Conservation (phyloP, 2,113 vertebrate species). For the Gallinago media region DNA sequence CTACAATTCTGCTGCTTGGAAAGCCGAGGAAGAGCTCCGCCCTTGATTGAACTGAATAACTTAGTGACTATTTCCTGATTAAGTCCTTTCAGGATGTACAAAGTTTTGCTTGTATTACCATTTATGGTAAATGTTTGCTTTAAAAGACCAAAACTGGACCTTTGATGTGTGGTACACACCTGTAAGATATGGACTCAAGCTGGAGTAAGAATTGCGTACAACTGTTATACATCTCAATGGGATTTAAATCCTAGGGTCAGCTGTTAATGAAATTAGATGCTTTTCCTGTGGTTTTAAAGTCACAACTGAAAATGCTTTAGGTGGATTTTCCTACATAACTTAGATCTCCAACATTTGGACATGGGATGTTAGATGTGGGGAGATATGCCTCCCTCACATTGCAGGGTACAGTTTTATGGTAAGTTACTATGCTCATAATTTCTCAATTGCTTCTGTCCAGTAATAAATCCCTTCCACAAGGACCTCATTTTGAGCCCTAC, state of each 20-base stretch:
- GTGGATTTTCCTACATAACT: neutral
- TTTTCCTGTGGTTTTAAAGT: neutral
- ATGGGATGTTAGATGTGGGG: neutral
- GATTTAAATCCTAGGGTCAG: neutral
- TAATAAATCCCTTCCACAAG: neutral
- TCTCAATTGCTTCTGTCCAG: neutral
- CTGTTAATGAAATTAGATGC: neutral
- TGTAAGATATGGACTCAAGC: neutral
- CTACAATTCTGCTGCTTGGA: neutral
- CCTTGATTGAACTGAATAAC: neutral
- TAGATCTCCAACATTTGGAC: neutral
- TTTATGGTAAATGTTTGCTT: neutral
- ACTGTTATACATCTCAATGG: neutral
- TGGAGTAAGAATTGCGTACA: neutral
- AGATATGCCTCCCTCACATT: neutral
- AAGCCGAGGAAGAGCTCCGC: neutral
- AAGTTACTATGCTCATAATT: neutral
- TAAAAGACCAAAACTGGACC: neutral
- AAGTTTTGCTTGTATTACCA: neutral
- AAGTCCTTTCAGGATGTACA: neutral
- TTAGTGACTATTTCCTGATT: neutral
- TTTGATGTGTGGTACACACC: neutral
- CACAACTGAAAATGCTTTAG: neutral
- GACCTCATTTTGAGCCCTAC: neutral
- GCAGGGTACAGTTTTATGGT: neutral